phyloP scores from a whole-genome alignment of 2,888 invertebrate genomes.

The Limenitis camilla region DNA sequence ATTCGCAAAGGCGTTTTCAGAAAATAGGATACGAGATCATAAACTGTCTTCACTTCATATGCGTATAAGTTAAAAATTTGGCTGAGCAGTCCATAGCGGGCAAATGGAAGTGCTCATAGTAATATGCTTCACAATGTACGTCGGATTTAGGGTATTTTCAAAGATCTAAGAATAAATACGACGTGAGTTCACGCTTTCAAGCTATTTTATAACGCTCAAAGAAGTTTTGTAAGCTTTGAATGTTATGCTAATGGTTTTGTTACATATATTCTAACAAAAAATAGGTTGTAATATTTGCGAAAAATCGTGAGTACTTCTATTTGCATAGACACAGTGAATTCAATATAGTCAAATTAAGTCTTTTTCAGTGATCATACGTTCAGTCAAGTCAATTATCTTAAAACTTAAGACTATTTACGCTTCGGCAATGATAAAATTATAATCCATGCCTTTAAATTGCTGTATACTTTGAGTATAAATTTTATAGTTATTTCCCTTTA shows the following conservation, averaged over 20 bases:
- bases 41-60: conserved; percentile 60
- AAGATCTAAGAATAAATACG: conserved; percentile 44
- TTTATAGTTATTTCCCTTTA: too few species aligned
- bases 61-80: conserved; percentile 66
- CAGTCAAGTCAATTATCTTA: too few species aligned
- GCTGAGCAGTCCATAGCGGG: conserved; percentile 48
- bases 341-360: too few species aligned
- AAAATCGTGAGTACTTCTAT: too few species aligned
- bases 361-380: too few species aligned
- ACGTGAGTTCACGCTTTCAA: conserved; percentile 35
- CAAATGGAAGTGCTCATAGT: conserved; percentile 51
- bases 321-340: too few species aligned
- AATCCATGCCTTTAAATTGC: too few species aligned
- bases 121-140: conserved; percentile 55
- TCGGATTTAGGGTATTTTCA: conserved; percentile 54
- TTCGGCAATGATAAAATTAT: too few species aligned
- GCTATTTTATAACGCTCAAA: conserved; percentile 14
- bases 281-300: not conserved
- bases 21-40: conserved; percentile 53
- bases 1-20: conserved; percentile 44
- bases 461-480: too few species aligned
- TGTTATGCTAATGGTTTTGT: conserved; percentile 8
- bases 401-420: too few species aligned
- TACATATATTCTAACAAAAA: conserved; percentile 1
- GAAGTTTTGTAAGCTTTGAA: conserved; percentile 8